phyloP scores from a whole-genome alignment of 2,113 vertebrate genomes.

The Isurus oxyrinchus region DNA sequence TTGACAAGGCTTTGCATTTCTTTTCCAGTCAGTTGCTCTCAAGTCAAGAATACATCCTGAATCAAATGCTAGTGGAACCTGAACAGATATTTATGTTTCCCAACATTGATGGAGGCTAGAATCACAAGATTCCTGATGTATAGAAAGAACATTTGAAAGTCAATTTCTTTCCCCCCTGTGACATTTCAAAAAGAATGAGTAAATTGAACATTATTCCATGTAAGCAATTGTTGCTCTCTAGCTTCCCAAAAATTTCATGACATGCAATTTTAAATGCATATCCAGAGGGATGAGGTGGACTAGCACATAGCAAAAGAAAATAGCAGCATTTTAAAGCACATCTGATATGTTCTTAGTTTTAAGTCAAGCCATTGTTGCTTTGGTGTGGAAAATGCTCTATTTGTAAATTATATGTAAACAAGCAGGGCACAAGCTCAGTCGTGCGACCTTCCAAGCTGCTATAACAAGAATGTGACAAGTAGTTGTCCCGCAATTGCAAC shows the following conservation, averaged over 20 bases:
- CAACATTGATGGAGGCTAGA: not conserved
- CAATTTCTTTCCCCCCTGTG: not conserved
- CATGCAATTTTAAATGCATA: not conserved
- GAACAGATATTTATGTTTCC: not conserved
- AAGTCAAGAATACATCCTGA: not conserved
- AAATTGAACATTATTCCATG: not conserved
- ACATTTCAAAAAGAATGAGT: not conserved
- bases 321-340: not conserved
- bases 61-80: not conserved
- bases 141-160: not conserved
- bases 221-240: not conserved
- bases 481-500: not conserved
- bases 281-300: not conserved
- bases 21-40: not conserved
- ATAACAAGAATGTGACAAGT: not conserved
- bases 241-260: not conserved
- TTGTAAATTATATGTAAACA: not conserved
- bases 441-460: not conserved
- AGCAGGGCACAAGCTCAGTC: not conserved
- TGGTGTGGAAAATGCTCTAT: not conserved
- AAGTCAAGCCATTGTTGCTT: not conserved
- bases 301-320: not conserved
- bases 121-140: not conserved
- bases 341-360: not conserved
- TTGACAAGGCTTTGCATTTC: not conserved